Base-by-base conservation (phyloP, 2,888 invertebrate genomes). In the Conistra vaccinii region DNA sequence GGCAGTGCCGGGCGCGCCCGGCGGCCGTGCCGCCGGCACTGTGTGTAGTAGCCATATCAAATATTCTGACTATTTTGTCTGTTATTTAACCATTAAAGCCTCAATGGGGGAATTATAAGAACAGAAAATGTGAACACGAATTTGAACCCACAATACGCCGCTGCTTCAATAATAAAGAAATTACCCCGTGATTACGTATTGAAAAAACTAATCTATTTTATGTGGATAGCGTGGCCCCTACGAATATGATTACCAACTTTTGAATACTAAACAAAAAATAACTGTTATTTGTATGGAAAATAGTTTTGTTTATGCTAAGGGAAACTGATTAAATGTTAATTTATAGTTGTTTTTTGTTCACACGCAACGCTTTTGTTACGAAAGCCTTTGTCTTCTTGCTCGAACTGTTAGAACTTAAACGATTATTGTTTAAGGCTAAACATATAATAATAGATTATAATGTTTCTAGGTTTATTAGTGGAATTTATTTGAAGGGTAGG, bases 321-420 rank as follows among this genome's bases (percentile, higher is more conserved):
- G 35, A 70, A 84, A 85, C 76, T 86, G 86, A 86, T 86, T 85
- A 77, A 69, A 85, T 76, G 71, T 76, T 86, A 86, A 86, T 86
- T 86, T 86, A 86, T 86, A 63, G 76, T 83, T 76, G 76, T 68
- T 86, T 86, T 86, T 85, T 83, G 76, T 80, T 71, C 61, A 76
- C 85, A 86, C 85, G 85, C 85, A 74, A 86, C 61, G 73, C 51
- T 58, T 69, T 77, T 73, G 80, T 82, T 60, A 68, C 29, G 35
- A 73, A 78, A 39, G 48, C 26, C 75, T 82, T 85, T 85, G 82
- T 85, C 84, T 84, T 75, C 68, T 66, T 48, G 69, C 26, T 69
- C 48, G 70, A 68, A 83, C 66, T 67, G 39, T 61, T 55, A 12
- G 39, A 69, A 72, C 58, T 72, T 57, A 60, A 55, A 60, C 66